Evolutionary conservation across 2,113 vertebrate genomes (phyloP), one percentile per base, ranked within the genome.

Genomic region (Rhinopomastus cyanomelas): DNA sequence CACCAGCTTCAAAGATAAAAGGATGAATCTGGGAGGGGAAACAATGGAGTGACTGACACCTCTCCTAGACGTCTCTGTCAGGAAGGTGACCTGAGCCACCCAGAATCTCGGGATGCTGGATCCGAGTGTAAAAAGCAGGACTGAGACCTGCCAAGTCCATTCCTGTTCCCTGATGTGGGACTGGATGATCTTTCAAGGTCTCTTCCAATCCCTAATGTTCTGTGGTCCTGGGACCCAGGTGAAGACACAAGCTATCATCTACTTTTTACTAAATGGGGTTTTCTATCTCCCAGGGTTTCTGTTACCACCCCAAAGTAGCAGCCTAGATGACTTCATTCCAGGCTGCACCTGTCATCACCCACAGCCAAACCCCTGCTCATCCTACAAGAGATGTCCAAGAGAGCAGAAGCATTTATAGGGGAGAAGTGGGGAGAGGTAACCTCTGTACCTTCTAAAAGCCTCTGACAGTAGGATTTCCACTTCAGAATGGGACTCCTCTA

Each of bases 361-460:
- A 4, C 52, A 19, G 44, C 6, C 73, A 73, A 89, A 39, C 9
- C 29, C 34, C 2, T 4, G 11, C 39, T 21, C 67, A 29, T 25
- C 55, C 34, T 22, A 36, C 2, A 0, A 1, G 42, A 0, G 3
- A 16, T 5, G 18, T 27, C 44, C 32, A 73, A 37, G 46, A 21
- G 51, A 48, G 44, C 17, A 19, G 25, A 44, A 16, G 17, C 8
- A 8, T 29, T 53, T 23, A 16, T 5, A 11, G 30, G 5, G 39
- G 17, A 39, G 26, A 23, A 55, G 20, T 2, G 3, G 4, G 14
- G n/a, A 44, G 36, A 16, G 13, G 34, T 39, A 52, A 6, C 9
- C 8, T n/a, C 34, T n/a, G 23, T n/a, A n/a, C n/a, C 44, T 20
- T 34, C 32, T 21, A 8, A 46, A 6, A 51, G 49, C 42, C 16